Evolutionary conservation across 2,113 vertebrate species (phyloP), one percentile per base, ranked within the genome.

Genomic region (Gnathonemus longibarbis): DNA sequence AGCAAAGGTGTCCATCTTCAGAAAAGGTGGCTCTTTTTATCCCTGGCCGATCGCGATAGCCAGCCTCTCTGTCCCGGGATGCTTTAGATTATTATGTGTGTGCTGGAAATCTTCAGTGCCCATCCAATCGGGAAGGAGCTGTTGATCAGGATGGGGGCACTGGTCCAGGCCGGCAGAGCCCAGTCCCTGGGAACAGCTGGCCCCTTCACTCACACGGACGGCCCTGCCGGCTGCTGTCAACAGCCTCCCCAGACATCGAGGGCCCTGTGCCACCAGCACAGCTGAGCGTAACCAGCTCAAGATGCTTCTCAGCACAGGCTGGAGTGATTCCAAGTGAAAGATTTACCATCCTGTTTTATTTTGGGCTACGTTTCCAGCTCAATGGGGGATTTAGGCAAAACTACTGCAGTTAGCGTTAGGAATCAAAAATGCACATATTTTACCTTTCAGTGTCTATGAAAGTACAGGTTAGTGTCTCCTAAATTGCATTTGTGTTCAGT

Each of bases 281-380:
- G 85, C 85, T 53, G 49, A 31, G 31, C 21, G 46, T 94, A 95
- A 95, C 93, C 90, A 91, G 89, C 95, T 94, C 94, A 95, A 94
- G 94, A 94, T 94, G 94, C 92, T 89, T 90, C 88, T 48, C 90
- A 88, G 90, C 24, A n/a, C 42, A 49, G 42, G 21, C 46, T 24
- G 21, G 83, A 85, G 13, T 27, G 42, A 21, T 48, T 85, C 83
- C 83, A 85, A 49, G 74, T 39, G 35, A 49, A 45, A 49, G 83
- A 85, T 85, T 85, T 49, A 49, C 83, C 39, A 10, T 49, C 46
- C 45, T 85, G 83, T 3, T 85, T 85, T 27, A 49, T 85, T n/a
- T 21, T 48, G 17, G 83, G 19, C 9, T 45, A 24, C 3, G 46
- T 46, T 48, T 85, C 83, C 24, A 49, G 42, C 45, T 84, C 24